Evolutionary conservation across 2,113 vertebrate genomes (phyloP).

Genomic region (Urocolius indicus): DNA sequence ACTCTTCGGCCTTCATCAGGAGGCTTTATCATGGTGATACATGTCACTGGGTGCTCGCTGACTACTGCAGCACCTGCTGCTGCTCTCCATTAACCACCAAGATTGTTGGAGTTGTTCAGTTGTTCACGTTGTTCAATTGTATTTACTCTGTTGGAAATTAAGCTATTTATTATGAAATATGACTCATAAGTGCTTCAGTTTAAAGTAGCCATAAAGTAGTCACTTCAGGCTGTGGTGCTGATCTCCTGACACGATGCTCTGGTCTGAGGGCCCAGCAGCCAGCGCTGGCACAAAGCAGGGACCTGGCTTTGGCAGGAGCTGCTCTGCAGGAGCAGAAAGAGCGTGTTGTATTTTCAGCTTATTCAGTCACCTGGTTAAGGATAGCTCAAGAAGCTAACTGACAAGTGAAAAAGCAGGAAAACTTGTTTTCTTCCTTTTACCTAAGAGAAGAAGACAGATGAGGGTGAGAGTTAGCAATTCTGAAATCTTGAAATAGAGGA

Average conservation of each 20-base stretch:
- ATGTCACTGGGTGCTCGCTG: neutral
- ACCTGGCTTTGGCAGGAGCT: neutral
- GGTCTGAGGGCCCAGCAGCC: neutral
- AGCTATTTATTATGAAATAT: neutral
- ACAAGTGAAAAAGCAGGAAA: neutral
- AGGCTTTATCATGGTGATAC: accelerated
- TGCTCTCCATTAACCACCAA: accelerated
- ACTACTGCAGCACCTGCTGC: neutral
- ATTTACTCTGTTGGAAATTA: neutral
- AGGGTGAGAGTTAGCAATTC: neutral
- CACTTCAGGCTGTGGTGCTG: accelerated
- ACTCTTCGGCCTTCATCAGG: neutral
- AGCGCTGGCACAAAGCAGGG: accelerated
- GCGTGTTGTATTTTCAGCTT: neutral
- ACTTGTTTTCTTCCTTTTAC: neutral
- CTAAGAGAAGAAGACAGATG: neutral
- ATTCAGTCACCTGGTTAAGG: neutral
- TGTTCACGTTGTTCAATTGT: neutral
- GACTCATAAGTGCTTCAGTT: neutral
- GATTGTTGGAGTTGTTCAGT: neutral
- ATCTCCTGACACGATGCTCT: neutral
- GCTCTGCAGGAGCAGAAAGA: neutral
- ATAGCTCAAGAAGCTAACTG: neutral
- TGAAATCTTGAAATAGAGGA: neutral
- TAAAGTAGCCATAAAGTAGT: accelerated